Percentiles rank a stretch among this genome's conserved stretches.
Conservation (phyloP, 2,888 invertebrate species). For the Nomada ferruginata region DNA sequence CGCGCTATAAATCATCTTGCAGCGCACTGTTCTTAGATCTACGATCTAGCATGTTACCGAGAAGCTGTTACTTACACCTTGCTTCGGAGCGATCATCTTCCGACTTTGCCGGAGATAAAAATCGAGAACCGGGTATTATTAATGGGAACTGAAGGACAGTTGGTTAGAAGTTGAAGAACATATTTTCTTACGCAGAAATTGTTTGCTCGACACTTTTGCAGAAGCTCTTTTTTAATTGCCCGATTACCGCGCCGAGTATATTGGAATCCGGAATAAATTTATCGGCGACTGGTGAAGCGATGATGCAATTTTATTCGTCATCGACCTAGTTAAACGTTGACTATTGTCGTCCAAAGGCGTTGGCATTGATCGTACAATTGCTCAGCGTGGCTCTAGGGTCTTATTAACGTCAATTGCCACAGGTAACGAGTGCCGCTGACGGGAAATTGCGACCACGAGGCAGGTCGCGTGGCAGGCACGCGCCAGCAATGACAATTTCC, state of each 20-base stretch:
- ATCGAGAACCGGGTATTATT: background rate
- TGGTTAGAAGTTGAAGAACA: too few species aligned
- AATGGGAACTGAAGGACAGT: too few species aligned
- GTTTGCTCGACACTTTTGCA: too few species aligned
- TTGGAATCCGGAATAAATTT: constrained; percentile 16
- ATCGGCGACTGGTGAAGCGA: constrained; percentile 25
- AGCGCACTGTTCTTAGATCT: constrained; percentile 1
- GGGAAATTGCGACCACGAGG: constrained; percentile 39
- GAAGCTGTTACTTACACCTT: constrained; percentile 28
- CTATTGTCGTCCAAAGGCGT: constrained; percentile 41
- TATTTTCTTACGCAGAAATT: too few species aligned
- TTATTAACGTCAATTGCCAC: constrained; percentile 71
- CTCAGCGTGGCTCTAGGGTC: constrained; percentile 64
- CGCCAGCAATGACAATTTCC: constrained; percentile 79
- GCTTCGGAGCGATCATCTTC: background rate
- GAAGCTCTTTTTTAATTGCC: too few species aligned
- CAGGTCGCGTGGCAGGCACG: constrained; percentile 80
- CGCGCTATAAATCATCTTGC: constrained; percentile 45
- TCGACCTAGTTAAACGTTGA: constrained; percentile 8
- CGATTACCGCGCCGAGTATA: background rate
- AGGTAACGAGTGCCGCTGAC: constrained; percentile 37
- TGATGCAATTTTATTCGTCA: constrained; percentile 17
- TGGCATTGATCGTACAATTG: constrained; percentile 70
- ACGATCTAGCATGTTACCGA: constrained; percentile 10
- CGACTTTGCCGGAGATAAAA: background rate